Base-by-base conservation (phyloP, 2,797 vertebrate species). In the Oreochromis grahami region DNA sequence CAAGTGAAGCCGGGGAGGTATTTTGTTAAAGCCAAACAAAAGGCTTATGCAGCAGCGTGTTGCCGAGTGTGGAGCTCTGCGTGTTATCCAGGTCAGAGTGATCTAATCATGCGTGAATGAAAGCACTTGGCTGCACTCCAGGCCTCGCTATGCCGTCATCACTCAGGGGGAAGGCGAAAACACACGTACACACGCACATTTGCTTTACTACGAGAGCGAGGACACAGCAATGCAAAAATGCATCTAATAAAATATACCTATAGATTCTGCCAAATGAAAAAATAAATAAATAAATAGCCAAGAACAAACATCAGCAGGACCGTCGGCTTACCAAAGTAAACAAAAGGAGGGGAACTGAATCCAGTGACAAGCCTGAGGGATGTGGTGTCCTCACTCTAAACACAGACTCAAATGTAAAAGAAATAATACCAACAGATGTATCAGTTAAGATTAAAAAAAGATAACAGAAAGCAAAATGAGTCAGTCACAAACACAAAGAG, bases 41-140 rank as follows among this genome's bases (percentile, higher is more conserved):
- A 90, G 78, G 85, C 87, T 51, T 78, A 81, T 87, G 88, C 80
- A 65, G 86, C 85, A 76, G 88, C 60, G 19, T 86, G 91, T 79
- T 76, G 81, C 84, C 4, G 12, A 85, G 85, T 48, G 11, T 77
- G 68, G 56, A 90, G 85, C 74, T 45, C 82, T 36, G 87, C 80
- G 41, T 87, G 93, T 90, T 92, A 94, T 92, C 91, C 92, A 94
- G 93, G 93, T 94, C 94, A 94, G 70, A 80, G 86, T 92, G 93
- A 93, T 94, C 87, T 94, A 95, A 95, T 95, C 95, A 93, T 91
- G 92, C 94, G 94, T 94, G 94, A 95, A 94, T 93, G 89, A 94
- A 95, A 94, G 92, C 91, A 89, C 85, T 95, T 93, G 94, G 93
- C 91, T 82, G 79, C 26, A 14, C 92, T 93, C 88, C 90, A 88